phyloP scores from a whole-genome alignment of 2,888 invertebrate species.

The Pterostichus niger region DNA sequence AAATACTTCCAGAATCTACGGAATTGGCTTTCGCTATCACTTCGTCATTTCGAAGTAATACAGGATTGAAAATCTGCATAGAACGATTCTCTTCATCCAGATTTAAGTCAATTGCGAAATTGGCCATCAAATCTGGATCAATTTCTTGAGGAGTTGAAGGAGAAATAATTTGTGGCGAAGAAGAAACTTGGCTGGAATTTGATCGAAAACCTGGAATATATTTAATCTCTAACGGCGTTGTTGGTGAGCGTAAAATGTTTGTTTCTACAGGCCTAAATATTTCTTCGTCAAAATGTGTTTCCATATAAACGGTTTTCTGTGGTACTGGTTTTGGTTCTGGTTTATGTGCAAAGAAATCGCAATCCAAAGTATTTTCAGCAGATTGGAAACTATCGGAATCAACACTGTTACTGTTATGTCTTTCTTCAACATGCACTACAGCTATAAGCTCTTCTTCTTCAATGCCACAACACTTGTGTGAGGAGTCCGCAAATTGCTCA shows the following conservation, averaged over 20 bases:
- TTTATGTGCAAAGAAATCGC: constrained; percentile 71
- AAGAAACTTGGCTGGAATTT: constrained; percentile 41
- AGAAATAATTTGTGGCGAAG: constrained; percentile 68
- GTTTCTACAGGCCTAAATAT: constrained; percentile 61
- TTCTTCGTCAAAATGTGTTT: constrained; percentile 75
- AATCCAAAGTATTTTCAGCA: constrained; percentile 79
- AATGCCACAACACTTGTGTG: constrained; percentile 70
- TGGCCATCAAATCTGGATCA: constrained; percentile 76
- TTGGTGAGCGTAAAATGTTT: constrained; percentile 59
- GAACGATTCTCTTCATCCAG: constrained; percentile 75
- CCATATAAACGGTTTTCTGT: constrained; percentile 72
- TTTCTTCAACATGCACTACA: constrained; percentile 64
- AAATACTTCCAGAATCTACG: constrained; percentile 74
- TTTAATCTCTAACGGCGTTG: constrained; percentile 65
- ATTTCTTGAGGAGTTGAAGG: constrained; percentile 73
- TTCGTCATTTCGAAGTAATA: constrained; percentile 60
- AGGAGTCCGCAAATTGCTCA: constrained; percentile 68
- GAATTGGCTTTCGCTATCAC: constrained; percentile 72
- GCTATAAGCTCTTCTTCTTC: constrained; percentile 70
- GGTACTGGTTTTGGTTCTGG: constrained; percentile 71
- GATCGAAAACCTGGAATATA: constrained; percentile 66
- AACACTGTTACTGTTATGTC: constrained; percentile 68
- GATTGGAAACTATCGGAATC: constrained; percentile 78
- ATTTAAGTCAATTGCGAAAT: constrained; percentile 76
- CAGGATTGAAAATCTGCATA: constrained; percentile 71